Evolutionary conservation across 1,140 invertebrate species (phyloP), one percentile per base, ranked within the genome.

Genomic region (Apis florea): DNA sequence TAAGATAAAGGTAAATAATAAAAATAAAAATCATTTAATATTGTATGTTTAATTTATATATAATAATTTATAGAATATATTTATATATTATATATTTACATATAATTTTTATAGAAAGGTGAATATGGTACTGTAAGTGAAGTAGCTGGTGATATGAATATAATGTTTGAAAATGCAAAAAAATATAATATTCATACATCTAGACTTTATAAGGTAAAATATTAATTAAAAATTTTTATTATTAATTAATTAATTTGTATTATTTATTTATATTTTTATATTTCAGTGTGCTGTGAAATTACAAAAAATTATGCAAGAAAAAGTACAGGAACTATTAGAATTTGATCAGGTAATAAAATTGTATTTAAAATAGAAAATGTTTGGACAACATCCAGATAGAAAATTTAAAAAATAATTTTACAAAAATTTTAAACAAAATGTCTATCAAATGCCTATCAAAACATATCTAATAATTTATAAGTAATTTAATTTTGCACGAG

Each of bases 81-180:
- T 3, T 31, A 31, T 31, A 31, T 31, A 31, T 31, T 31, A 31
- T 31, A 31, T 40, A 40, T 40, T 0, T 40, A 40, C 6, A 6
- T 4, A 6, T 72, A 67, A 82, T 77, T 61, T 47, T 94, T 53
- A 10, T 87, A 96, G 93, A 96, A 95, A 90, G 97, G 97, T 31
- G 95, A 96, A 84, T 99, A 99, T 93, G 96, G 95, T 8, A 97
- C 96, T 21, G 94, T 99, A 6, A 97, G 96, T 82, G 97, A 99
- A 93, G 95, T 99, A 75, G 97, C 97, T n/a, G 96, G 96, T 1
- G 99, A 99, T 91, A 95, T 99, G 94, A 98, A 98, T 92, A 96
- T 99, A n/a, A 98, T 99, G 96, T 99, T 99, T 94, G 97, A 99
- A 91, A 99, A 99, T 95, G 98, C 98, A 12, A 98, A 98, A 91